Conservation (phyloP, 2,797 vertebrate genomes). For the Cyclopterus lumpus region DNA sequence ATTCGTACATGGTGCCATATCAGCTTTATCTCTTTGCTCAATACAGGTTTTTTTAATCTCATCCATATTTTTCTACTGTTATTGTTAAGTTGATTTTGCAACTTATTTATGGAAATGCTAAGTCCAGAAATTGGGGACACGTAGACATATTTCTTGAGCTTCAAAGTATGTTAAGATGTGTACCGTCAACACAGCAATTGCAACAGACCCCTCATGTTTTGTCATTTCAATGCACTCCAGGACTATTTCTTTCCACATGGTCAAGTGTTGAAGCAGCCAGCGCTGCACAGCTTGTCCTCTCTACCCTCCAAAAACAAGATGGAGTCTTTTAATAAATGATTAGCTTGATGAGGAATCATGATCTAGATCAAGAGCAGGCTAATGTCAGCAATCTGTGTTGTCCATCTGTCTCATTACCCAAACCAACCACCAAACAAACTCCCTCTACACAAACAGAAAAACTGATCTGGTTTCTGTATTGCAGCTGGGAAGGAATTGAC, state of each 20-base stretch:
- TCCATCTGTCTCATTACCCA: constrained; percentile 79
- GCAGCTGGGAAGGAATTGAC: constrained; percentile 51
- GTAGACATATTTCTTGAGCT: constrained; percentile 1
- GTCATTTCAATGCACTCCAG: constrained; percentile 67
- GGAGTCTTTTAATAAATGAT: constrained; percentile 80
- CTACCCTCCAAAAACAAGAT: constrained; percentile 69
- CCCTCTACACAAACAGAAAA: constrained; percentile 35
- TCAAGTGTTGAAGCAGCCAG: constrained; percentile 70
- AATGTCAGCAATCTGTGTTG: constrained; percentile 82
- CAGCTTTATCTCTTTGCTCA: neutral
- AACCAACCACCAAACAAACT: constrained; percentile 54
- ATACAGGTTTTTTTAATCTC: neutral
- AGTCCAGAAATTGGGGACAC: neutral
- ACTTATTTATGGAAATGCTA: neutral
- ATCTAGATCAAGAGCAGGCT: constrained; percentile 80
- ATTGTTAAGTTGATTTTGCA: neutral
- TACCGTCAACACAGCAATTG: constrained; percentile 46
- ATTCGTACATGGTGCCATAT: neutral
- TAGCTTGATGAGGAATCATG: constrained; percentile 82
- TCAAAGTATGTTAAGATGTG: constrained; percentile 19
- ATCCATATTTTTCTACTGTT: neutral
- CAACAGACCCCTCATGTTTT: constrained; percentile 63
- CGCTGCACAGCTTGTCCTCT: constrained; percentile 75
- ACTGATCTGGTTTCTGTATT: constrained; percentile 30
- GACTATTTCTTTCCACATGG: constrained; percentile 60